Conservation (phyloP, 64 coral and sea anemone genomes). For the Montipora sp. region DNA sequence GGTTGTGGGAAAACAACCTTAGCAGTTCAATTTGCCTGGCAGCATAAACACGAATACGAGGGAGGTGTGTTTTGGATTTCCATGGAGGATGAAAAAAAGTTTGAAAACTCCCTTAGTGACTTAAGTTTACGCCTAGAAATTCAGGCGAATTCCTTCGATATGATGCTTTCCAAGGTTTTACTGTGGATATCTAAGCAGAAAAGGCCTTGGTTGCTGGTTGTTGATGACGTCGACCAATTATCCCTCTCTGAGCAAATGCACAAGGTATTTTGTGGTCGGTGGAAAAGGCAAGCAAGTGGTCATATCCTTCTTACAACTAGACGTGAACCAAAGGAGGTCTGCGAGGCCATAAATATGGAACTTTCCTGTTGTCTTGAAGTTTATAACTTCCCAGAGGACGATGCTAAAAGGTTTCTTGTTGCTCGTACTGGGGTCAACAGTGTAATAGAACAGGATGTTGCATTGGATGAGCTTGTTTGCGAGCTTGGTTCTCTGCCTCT, state of each 20-base stretch:
- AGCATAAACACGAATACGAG: constrained; percentile 9
- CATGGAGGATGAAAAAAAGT: constrained; percentile 39
- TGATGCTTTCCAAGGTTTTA: neutral
- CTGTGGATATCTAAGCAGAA: neutral
- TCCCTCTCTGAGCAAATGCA: neutral
- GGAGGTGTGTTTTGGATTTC: constrained; percentile 73
- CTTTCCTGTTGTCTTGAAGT: neutral
- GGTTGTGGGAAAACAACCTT: constrained; percentile 69
- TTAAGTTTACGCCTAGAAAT: constrained; percentile 38
- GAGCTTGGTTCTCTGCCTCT: constrained; percentile 54
- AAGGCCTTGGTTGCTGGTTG: neutral
- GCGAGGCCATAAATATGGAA: neutral
- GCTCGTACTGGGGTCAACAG: neutral
- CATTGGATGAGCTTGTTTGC: neutral
- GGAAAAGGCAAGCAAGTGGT: neutral
- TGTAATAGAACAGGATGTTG: neutral
- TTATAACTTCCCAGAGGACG: neutral
- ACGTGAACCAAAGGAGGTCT: neutral
- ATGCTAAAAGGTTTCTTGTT: neutral
- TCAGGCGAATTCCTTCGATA: constrained; percentile 8
- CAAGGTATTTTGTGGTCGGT: neutral
- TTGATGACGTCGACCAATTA: neutral
- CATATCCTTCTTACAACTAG: neutral
- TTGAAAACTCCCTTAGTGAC: constrained; percentile 54
- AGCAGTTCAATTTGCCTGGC: constrained; percentile 48